Evolutionary conservation across 1,140 invertebrate genomes (phyloP).

Genomic region (Drosophila melanogaster): DNA sequence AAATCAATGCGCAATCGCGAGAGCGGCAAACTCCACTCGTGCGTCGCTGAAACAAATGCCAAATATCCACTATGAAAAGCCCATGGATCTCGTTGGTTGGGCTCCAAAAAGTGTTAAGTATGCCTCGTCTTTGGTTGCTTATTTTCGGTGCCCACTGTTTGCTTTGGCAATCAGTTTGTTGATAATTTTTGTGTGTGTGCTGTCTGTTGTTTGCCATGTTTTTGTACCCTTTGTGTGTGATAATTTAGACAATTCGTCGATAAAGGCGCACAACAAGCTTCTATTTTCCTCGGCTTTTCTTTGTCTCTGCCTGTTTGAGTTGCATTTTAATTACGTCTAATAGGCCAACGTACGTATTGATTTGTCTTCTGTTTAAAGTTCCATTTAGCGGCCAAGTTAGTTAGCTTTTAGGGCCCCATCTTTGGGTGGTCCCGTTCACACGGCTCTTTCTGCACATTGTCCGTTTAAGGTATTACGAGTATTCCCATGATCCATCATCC

Average conservation of each 20-base stretch:
- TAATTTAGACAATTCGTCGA: conserved; percentile 74
- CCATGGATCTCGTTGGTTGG: conserved; percentile 68
- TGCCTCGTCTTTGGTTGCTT: conserved; percentile 52
- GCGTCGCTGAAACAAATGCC: conserved; percentile 80
- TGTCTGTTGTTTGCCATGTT: conserved; percentile 48
- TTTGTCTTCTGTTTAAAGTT: conserved; percentile 41
- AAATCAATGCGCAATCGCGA: conserved; percentile 71
- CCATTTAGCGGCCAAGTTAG: conserved; percentile 65
- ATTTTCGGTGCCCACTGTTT: conserved; percentile 56
- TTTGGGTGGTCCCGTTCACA: conserved; percentile 61
- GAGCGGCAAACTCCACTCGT: conserved; percentile 59
- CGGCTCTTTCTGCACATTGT: conserved; percentile 41
- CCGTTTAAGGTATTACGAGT: conserved; percentile 11
- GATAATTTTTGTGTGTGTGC: conserved; percentile 74
- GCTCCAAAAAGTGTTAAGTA: conserved; percentile 83
- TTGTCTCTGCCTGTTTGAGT: conserved; percentile 45
- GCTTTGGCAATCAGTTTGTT: conserved; percentile 74
- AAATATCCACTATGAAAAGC: conserved; percentile 33
- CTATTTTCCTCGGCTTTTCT: conserved; percentile 39
- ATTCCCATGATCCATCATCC: conserved; percentile 79
- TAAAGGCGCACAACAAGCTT: conserved; percentile 76
- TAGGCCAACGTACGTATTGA: conserved; percentile 25
- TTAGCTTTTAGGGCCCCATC: conserved; percentile 27
- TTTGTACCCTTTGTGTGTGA: conserved; percentile 53
- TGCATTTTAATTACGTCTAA: conserved; percentile 77